Evolutionary conservation across 2,113 vertebrate genomes (phyloP).

Genomic region (Xiphorhynchus elegans): DNA sequence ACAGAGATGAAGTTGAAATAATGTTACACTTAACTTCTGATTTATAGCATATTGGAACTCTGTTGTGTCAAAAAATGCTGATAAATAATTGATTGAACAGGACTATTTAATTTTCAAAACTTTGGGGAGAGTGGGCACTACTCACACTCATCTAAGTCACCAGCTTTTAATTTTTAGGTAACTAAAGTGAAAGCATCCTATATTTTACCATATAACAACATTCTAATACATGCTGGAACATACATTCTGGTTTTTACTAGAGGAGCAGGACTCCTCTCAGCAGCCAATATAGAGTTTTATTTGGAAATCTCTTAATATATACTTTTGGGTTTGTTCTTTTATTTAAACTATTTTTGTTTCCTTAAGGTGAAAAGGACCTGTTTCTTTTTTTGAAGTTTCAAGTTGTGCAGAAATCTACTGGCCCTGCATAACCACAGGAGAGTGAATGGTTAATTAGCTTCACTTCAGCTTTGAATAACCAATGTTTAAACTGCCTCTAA

Average conservation of each 20-base stretch:
- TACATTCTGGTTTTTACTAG: not conserved
- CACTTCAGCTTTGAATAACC: not conserved
- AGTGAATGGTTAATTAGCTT: not conserved
- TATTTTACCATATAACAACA: not conserved
- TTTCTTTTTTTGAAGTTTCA: not conserved
- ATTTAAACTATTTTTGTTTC: not conserved
- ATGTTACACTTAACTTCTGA: not conserved
- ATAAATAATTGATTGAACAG: not conserved
- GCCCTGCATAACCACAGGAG: not conserved
- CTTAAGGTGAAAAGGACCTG: not conserved
- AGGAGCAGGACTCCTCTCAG: not conserved
- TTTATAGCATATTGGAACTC: not conserved
- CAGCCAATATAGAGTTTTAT: not conserved
- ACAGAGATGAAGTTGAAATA: not conserved
- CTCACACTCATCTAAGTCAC: not conserved
- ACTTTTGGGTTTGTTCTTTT: not conserved
- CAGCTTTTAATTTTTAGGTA: not conserved
- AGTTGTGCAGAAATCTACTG: not conserved
- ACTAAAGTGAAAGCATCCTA: not conserved
- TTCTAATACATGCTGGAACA: not conserved
- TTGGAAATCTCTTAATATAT: not conserved
- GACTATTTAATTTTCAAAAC: not conserved
- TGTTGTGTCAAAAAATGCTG: not conserved
- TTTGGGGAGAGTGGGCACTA: not conserved
- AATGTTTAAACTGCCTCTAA: not conserved